Base-by-base conservation (phyloP, 2,888 invertebrate genomes). In the Conistra vaccinii region DNA sequence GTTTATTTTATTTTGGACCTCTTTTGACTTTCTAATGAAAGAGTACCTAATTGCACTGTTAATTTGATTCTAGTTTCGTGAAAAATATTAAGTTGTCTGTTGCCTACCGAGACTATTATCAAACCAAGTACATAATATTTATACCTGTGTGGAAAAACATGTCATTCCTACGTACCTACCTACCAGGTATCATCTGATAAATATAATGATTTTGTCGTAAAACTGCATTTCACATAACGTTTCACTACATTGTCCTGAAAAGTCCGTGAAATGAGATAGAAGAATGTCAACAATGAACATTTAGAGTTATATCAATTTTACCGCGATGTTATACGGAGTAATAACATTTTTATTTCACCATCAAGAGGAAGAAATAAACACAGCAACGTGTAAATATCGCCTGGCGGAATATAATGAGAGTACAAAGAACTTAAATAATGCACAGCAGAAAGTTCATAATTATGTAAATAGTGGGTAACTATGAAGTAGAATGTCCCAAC, bases 291-390 rank as follows among this genome's bases (percentile, higher is more conserved):
- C 91, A 91, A 91, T 90, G 90, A 91, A 90, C 89, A 87, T 90
- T 88, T 82, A 76, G 78, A 91, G 90, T 91, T 91, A 90, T 91
- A 92, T 91, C 89, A 92, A 91, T 92, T 93, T 91, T 90, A 91
- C 91, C 90, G 89, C 91, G 88, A 91, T 90, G 89, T 90, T 92
- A 90, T 91, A 91, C 89, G 90, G 84, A 93, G 91, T 91, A 91
- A 91, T 93, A 93, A 92, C 90, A 90, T 92, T 93, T 93, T 93
- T 93, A 92, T 92, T 90, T 88, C 89, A 81, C 90, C 89, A 91
- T 92, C 90, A 91, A 91, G 78, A 86, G 78, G 81, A 88, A 87
- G 86, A 88, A 88, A 91, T 91, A 90, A 89, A 90, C 88, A 90
- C 88, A 80, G 80, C 48, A 74, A 77, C 74, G 80, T 84, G 80